Evolutionary conservation across 2,113 vertebrate species (phyloP).

Genomic region (Progne subis): DNA sequence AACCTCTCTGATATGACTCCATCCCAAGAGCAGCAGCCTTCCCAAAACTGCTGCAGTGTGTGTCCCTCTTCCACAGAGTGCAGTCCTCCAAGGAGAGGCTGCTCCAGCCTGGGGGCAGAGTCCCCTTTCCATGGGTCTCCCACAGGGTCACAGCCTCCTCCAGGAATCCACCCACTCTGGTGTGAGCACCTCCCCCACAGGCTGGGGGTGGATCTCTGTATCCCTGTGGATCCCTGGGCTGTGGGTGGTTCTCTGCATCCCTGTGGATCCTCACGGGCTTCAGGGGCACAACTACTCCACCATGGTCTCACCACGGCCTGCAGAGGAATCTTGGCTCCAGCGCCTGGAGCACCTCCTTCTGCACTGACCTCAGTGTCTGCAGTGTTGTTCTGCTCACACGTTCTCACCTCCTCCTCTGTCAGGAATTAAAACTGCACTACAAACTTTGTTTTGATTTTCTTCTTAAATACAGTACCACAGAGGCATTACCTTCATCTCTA

Average conservation of each 20-base stretch:
- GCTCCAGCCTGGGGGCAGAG: not conserved
- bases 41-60: not conserved
- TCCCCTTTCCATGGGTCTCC: not conserved
- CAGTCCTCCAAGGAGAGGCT: not conserved
- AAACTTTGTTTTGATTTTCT: not conserved
- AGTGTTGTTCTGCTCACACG: not conserved
- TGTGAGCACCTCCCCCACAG: rapidly evolving
- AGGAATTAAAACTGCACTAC: not conserved
- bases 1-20: not conserved
- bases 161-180: rapidly evolving
- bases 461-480: no score
- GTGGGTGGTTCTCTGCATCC: not conserved
- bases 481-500: no score
- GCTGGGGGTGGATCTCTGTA: not conserved
- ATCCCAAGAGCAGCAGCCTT: not conserved
- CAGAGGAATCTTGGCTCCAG: not conserved
- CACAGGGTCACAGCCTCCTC: rapidly evolving
- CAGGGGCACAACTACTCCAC: not conserved
- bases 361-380: not conserved
- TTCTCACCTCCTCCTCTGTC: not conserved
- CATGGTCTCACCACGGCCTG: not conserved
- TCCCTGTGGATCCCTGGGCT: not conserved
- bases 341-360: rapidly evolving
- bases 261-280: not conserved
- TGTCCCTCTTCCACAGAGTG: rapidly evolving